Base-by-base conservation (phyloP, 2,797 vertebrate genomes). In the Anomalospiza imberbis region DNA sequence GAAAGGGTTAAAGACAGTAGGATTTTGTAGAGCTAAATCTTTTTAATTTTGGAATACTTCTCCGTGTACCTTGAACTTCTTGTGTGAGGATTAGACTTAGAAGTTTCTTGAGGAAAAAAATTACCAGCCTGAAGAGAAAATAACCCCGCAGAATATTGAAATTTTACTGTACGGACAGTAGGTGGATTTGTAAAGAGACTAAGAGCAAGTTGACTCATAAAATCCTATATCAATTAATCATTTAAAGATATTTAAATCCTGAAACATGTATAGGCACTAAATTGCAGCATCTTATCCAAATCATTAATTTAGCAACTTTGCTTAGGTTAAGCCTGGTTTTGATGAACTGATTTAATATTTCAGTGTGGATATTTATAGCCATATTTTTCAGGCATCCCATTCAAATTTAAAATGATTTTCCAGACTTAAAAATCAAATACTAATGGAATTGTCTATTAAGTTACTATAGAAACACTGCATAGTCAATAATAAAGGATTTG, bases 181-280 rank as follows among this genome's bases (percentile, higher is more conserved):
- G 96, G 95, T 96, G 94, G 92, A 97, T 96, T 91, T 95, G 89
- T 95, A 96, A 97, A 97, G 93, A 97, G 91, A 84, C 93, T 84
- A 53, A 86, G 85, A 91, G 93, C 94, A 75, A 96, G 36, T 28
- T 97, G 95, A 95, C 76, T 95, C 91, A 95, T 92, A 85, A 91
- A 96, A 93, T 92, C 82, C 54, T 91, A 47, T 91, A 60, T 85
- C 70, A 92, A 65, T 95, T 91, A 95, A 77, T 92, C 44, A 94
- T 94, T 94, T 89, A 32, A 88, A 93, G 83, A 73, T 77, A 91
- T 65, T 91, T 85, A 89, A 91, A 93, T 91, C 51, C 32, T 85
- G 32, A 89, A 92, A 91, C 44, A 80, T 93, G 48, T 67, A 81
- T 91, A 58, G 95, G 63, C 51, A 75, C 50, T 58, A 80, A 95